A percentile compares a stretch with the other conserved stretches of the same genome.
These are phyloP conservation scores for Istiophorus platypterus DNA, from an alignment of 2,113 vertebrate species.

Conservation along the genomic window DNA sequence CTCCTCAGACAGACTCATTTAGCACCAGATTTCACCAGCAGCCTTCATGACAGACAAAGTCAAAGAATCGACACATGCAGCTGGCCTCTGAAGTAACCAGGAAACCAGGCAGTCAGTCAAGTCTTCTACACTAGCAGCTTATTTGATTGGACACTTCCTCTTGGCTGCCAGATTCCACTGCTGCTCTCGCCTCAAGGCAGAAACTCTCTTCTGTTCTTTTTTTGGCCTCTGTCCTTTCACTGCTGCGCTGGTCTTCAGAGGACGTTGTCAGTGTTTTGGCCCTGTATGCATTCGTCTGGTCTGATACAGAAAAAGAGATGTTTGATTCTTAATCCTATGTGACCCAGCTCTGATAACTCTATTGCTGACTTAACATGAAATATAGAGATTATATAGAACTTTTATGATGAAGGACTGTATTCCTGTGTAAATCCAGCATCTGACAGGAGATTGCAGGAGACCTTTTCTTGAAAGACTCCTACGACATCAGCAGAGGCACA, in stretches of 20 bases:
- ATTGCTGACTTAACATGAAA: background rate
- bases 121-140: constrained; percentile 8
- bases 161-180: constrained; percentile 21
- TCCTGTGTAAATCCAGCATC: background rate
- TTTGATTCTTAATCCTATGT: constrained; percentile 14
- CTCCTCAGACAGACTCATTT: background rate
- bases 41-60: constrained; percentile 5
- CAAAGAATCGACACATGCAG: background rate
- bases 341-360: constrained; percentile 9
- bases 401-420: background rate
- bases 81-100: constrained; percentile 22
- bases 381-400: background rate
- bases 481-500: background rate
- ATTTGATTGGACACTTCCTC: constrained; percentile 52
- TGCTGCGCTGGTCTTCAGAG: constrained; percentile 16
- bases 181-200: constrained; percentile 32
- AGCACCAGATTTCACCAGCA: constrained; percentile 10
- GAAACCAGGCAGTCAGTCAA: constrained; percentile 34
- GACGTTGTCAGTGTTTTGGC: constrained; percentile 13
- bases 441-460: background rate
- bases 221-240: constrained; percentile 27
- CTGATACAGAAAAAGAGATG: background rate
- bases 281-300: background rate
- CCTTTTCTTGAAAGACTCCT: background rate
- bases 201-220: constrained; percentile 10